Evolutionary conservation across 2,113 vertebrate genomes (phyloP).

Genomic region (Spizaetus ornatus): DNA sequence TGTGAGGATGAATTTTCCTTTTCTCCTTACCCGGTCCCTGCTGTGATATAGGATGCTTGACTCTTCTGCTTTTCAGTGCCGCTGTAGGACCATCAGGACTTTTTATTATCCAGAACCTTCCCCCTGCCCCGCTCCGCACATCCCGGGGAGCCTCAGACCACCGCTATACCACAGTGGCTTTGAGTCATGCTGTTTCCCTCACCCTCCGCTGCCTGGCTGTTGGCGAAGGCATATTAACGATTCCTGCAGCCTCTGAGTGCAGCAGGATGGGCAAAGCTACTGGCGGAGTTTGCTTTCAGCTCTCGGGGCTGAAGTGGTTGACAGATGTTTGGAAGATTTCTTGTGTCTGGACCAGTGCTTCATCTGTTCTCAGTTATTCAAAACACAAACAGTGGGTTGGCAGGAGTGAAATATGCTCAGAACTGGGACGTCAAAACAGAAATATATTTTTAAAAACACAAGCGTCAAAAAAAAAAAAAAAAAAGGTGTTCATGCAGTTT

Average conservation of each 20-base stretch:
- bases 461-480: neutral
- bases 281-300: neutral
- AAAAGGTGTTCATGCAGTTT: neutral
- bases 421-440: constrained; percentile 51
- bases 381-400: constrained; percentile 45
- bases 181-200: neutral
- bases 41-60: neutral
- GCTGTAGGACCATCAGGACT: neutral
- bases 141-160: neutral
- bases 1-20: neutral
- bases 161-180: neutral
- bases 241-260: neutral
- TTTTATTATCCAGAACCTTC: neutral
- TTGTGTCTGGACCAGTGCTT: constrained; percentile 26
- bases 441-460: constrained; percentile 46
- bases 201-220: neutral
- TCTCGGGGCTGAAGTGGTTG: neutral
- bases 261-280: neutral
- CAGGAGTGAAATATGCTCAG: constrained; percentile 38
- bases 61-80: neutral
- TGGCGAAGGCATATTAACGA: neutral
- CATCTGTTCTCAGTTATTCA: constrained; percentile 29
- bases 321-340: constrained; percentile 40
- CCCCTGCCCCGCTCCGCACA: too few species aligned
- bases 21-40: neutral